Conservation (phyloP, 30 jellyfish, hydroid and myxozoan genomes). For the Chironex yamaguchii region DNA sequence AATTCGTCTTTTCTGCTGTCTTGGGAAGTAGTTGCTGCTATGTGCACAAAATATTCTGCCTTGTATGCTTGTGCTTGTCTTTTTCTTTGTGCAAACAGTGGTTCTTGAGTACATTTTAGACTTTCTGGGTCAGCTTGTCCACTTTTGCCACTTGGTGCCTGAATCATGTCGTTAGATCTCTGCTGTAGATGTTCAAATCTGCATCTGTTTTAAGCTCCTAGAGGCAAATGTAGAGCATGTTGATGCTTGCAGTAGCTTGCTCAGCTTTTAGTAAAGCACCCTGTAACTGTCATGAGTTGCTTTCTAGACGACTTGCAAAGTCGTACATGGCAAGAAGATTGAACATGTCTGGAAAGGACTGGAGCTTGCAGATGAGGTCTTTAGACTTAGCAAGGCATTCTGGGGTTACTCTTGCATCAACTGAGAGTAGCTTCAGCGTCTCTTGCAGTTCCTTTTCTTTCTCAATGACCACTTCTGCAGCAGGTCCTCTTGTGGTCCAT, state of each 20-base stretch:
- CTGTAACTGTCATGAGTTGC: constrained; percentile 41
- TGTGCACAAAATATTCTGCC: constrained; percentile 29
- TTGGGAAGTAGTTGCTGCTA: constrained; percentile 13
- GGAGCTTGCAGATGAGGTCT: constrained; percentile 25
- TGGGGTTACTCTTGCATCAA: constrained; percentile 37
- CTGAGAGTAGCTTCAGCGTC: not conserved
- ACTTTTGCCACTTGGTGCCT: constrained; percentile 23
- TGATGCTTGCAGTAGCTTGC: constrained; percentile 44
- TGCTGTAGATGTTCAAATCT: too few species aligned
- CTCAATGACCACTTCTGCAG: constrained; percentile 29
- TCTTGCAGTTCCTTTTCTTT: not conserved
- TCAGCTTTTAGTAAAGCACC: constrained; percentile 55
- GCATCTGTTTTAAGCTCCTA: constrained; percentile 35
- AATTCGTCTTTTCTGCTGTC: constrained; percentile 10
- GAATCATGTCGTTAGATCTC: too few species aligned
- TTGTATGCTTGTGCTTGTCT: constrained; percentile 14
- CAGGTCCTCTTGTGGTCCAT: constrained; percentile 31
- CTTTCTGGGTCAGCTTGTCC: constrained; percentile 1
- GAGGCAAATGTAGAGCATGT: constrained; percentile 21
- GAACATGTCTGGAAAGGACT: constrained; percentile 43
- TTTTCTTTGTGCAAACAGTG: constrained; percentile 6
- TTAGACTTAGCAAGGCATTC: constrained; percentile 28
- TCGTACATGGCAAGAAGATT: constrained; percentile 40
- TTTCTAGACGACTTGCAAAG: constrained; percentile 30
- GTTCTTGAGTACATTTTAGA: constrained; percentile 11